Conservation (phyloP, 2,888 invertebrate species). For the Pyrochroa serraticornis region DNA sequence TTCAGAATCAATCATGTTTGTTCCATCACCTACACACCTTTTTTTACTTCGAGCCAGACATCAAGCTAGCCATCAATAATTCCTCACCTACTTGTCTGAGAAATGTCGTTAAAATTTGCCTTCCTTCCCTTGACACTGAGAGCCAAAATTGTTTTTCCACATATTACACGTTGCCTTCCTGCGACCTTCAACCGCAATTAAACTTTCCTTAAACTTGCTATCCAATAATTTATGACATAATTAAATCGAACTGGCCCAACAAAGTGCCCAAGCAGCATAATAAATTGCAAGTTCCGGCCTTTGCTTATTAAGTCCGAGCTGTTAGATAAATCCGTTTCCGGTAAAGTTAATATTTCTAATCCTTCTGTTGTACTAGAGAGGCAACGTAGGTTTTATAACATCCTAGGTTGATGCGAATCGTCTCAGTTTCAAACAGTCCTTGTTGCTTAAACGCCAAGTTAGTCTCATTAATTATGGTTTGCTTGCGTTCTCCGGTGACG, state of each 20-base stretch:
- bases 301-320: too few relatives aligned
- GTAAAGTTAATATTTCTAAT: slow-evolving; percentile 11
- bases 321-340: background rate
- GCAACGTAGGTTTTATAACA: slow-evolving; percentile 7
- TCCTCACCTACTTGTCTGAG: too few relatives aligned
- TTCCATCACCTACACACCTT: too few relatives aligned
- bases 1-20: too few relatives aligned
- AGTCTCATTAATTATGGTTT: slow-evolving; percentile 30
- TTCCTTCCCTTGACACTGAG: too few relatives aligned
- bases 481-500: slow-evolving; percentile 21
- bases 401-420: background rate
- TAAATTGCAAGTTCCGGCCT: slow-evolving; percentile 9
- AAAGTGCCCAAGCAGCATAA: slow-evolving; percentile 3
- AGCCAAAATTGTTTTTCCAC: too few relatives aligned
- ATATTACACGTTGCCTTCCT: too few relatives aligned
- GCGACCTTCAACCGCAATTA: too few relatives aligned
- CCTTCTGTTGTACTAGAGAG: slow-evolving; percentile 1
- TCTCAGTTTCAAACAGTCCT: slow-evolving; percentile 16
- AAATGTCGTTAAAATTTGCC: too few relatives aligned
- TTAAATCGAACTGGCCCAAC: slow-evolving; percentile 16
- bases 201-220: background rate
- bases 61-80: too few relatives aligned
- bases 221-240: slow-evolving; percentile 10
- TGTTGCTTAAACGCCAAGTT: slow-evolving; percentile 20
- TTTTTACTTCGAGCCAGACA: too few relatives aligned